Evolutionary conservation across 37 sponge, comb jelly and placozoan species (phyloP), one percentile per base, ranked within the genome.

Genomic region (Agelas oroides): DNA sequence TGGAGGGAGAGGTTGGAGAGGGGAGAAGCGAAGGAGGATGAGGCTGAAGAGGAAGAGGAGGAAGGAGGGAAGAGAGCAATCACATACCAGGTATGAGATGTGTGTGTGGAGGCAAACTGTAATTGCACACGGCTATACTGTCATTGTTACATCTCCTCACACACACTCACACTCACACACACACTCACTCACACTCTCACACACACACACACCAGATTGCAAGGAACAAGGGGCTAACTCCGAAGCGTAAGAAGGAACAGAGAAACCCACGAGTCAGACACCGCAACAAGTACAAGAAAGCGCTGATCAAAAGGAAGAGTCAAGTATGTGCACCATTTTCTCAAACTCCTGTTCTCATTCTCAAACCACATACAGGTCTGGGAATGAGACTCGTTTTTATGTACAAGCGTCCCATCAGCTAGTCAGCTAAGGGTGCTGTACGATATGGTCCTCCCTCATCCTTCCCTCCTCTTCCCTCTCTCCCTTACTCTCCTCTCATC

Each of bases 241-340:
- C 95, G 35, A 88, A 84, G 63, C 79, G 95, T 33, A 95, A 95
- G 85, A 97, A 91, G 84, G 94, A 97, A 63, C 89, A 90, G 84
- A 83, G 95, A 57, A 98, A 96, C 55, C 97, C 99, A 60, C 89
- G 99, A 52, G 97, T 96, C 21, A 96, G 94, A 62, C 93, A 96
- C 81, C 71, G 94, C 31, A 87, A 77, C 59, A 98, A 96, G 76
- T 97, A 65, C 74, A 73, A 77, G 36, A 95, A 92, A 58, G 98
- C 95, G 0, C 36, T 84, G 30, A 82, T 83, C 31, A 92, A 90
- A 25, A 74, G 91, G 11, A 87, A 82, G 52, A 66, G 94, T 53
- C 93, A 95, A 65, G 93, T 92, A 39, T 58, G 81, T 69, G 75
- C 32, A 8, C 46, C 8, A 8, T 46, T 46, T 46, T 8, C 46